These are phyloP conservation scores for Drosophila anceps DNA, from an alignment of 2,888 invertebrate species.

Conservation along the genomic window DNA sequence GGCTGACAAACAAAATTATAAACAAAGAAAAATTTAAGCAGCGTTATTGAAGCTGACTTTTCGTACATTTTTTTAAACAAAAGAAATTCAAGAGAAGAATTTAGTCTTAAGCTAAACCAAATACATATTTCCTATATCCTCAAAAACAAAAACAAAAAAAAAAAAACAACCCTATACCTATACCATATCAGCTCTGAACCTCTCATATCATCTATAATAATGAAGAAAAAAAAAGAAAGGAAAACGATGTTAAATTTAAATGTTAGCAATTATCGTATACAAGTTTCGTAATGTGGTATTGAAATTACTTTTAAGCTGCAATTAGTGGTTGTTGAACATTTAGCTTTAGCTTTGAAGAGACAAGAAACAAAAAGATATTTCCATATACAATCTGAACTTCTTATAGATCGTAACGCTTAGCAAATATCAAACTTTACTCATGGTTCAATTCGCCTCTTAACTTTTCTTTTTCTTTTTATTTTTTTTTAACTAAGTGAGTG, in stretches of 20 bases:
- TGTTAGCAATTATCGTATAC: constrained; percentile 59
- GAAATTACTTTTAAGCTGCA: constrained; percentile 78
- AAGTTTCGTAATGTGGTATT: constrained; percentile 72
- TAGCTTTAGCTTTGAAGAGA: constrained; percentile 72
- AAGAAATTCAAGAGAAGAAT: constrained; percentile 13
- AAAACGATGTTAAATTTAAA: constrained; percentile 48
- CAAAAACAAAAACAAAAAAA: no score
- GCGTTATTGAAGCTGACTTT: constrained; percentile 63
- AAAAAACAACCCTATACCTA: no score
- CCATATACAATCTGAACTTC: constrained; percentile 53
- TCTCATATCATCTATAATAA: constrained; percentile 61
- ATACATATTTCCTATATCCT: constrained; percentile 55
- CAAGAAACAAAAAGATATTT: constrained; percentile 20
- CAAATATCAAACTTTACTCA: constrained; percentile 44
- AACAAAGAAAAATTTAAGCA: constrained; percentile 45
- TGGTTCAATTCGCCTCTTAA: constrained; percentile 40
- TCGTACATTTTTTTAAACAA: constrained; percentile 67
- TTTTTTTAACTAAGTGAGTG: constrained; percentile 42
- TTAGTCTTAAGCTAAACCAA: constrained; percentile 31
- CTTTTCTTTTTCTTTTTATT: constrained; percentile 37
- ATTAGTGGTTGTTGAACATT: constrained; percentile 79
- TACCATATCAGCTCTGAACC: constrained; percentile 76
- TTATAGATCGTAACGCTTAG: constrained; percentile 61
- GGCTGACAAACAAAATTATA: constrained; percentile 64
- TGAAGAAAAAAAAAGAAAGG: no score